These are phyloP conservation scores for Drosophila sp. DNA, from an alignment of 1,140 invertebrate genomes.

Conservation along the genomic window DNA sequence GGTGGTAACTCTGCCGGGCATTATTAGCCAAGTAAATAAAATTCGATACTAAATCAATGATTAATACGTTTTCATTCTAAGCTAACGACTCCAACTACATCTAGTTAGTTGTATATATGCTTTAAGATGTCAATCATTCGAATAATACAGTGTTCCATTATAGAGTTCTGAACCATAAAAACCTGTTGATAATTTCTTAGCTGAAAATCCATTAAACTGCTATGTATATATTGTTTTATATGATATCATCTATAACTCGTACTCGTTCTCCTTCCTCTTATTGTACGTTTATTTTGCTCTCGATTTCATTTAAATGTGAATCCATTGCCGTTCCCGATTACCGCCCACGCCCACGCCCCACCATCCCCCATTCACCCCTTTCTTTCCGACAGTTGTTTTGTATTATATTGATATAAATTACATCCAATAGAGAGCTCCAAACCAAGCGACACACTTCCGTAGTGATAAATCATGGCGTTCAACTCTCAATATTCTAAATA, in stretches of 20 bases:
- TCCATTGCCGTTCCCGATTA: background rate
- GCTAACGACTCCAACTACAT: no score
- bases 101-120: no score
- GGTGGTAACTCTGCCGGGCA: no score
- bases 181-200: no score
- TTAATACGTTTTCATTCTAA: no score
- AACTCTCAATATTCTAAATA: conserved; percentile 5
- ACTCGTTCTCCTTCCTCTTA: background rate
- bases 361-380: background rate
- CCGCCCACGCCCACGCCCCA: background rate
- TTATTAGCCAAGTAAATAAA: no score
- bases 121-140: no score
- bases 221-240: no score
- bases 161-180: no score
- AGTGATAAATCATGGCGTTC: conserved; percentile 2
- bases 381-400: conserved; percentile 1
- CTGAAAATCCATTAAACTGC: no score
- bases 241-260: background rate
- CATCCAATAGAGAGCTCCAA: conserved; percentile 5
- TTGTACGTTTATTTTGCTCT: background rate
- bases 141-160: no score
- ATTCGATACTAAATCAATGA: no score
- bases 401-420: conserved; percentile 12
- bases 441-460: conserved; percentile 7
- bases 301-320: conserved; percentile 1